Evolutionary conservation across 2,113 vertebrate species (phyloP), one percentile per base, ranked within the genome.

Genomic region (Syngnathus scovelli): DNA sequence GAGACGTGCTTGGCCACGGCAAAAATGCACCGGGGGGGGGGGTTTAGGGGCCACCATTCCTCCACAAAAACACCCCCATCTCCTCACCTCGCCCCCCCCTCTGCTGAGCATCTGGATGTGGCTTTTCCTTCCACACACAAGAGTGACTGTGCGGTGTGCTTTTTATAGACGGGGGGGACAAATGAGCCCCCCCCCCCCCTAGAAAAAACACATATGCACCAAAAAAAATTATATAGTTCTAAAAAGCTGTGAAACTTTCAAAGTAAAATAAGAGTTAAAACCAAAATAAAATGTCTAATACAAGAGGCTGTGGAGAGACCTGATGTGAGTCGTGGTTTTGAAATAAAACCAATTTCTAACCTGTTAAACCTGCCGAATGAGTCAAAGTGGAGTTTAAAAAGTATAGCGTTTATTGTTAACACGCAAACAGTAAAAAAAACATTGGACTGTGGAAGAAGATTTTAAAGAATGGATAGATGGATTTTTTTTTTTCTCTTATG

Each of bases 1-100:
- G 93, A 91, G 92, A 92, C 90, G 79, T 86, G 67, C 85, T 82
- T 83, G 85, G 85, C 87, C 87, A 88, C 67, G 74, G 89, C 86
- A 91, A 92, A 92, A 90, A 91, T 93, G 86, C 89, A 87, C 86
- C 88, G 90, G 88, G 27, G 52, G 54, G 23, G 18, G 18, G 83
- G 84, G 84, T 80, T 85, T 74, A 79, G 67, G 67, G 78, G 77
- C 77, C 85, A 80, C 21, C 9, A 62, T 62, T 62, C 39, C 21
- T 15, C 13, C 41, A 62, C 41, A 44, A 62, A 61, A 62, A 60
- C 58, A 38, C 18, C 27, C 56, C 56, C 27, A 16, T 8, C 58
- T 10, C 15, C 36, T 38, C 18, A 18, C 56, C 23, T 15, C 27
- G 1, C 38, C 18, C 38, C 19, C 39, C 60, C 5, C 11, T n/a